Conservation (phyloP, 2,113 vertebrate species). For the Anas platyrhynchos region DNA sequence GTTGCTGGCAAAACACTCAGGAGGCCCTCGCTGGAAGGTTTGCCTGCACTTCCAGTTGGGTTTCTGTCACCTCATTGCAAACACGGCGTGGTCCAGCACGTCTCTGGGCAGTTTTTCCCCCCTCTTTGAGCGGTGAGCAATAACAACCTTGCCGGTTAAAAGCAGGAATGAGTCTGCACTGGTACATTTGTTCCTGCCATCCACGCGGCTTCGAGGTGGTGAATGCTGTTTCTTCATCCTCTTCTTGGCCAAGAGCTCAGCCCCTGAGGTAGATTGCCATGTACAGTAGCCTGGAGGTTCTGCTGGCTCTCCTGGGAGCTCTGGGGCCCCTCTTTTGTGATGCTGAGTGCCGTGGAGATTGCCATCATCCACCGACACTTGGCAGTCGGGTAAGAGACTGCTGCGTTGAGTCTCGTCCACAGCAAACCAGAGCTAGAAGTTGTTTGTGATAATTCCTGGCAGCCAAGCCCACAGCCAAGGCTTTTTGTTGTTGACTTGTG, state of each 20-base stretch:
- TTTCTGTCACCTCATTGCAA: neutral
- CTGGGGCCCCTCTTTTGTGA: neutral
- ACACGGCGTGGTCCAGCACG: neutral
- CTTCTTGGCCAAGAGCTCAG: neutral
- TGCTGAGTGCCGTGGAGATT: neutral
- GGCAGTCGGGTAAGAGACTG: neutral
- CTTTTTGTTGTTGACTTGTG: neutral
- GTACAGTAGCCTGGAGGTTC: neutral
- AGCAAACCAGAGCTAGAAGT: neutral
- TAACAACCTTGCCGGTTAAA: neutral
- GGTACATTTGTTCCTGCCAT: neutral
- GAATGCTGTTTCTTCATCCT: neutral
- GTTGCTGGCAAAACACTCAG: neutral
- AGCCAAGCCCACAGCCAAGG: neutral
- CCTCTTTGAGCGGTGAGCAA: neutral
- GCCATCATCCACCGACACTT: neutral
- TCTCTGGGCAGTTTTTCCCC: neutral
- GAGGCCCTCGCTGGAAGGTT: neutral
- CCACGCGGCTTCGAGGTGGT: accelerated
- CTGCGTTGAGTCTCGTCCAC: neutral
- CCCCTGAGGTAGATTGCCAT: neutral
- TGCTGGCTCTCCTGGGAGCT: neutral
- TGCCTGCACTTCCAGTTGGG: neutral
- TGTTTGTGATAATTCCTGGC: neutral
- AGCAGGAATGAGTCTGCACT: neutral